Conservation (phyloP, 2,888 invertebrate genomes). For the Leptinotarsa peninsularis region DNA sequence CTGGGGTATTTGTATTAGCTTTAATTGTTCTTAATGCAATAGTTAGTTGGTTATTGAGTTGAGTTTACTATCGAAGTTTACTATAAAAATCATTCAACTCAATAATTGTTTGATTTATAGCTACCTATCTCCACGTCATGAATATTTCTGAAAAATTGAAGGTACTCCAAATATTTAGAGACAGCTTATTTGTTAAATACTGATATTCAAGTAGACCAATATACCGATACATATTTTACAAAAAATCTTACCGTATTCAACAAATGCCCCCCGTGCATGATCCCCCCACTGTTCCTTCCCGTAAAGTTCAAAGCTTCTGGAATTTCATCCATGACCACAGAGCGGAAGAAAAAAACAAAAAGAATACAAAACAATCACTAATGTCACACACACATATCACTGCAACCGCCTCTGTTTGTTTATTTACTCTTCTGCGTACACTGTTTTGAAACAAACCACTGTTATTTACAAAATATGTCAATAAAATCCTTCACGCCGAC, state of each 20-base stretch:
- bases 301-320: slow-evolving; percentile 58
- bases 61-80: no score
- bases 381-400: slow-evolving; percentile 38
- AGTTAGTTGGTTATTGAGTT: no score
- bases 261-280: slow-evolving; percentile 50
- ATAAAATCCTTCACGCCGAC: slow-evolving; percentile 26
- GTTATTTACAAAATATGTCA: slow-evolving; percentile 44
- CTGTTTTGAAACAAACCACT: slow-evolving; percentile 41
- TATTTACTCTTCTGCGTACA: slow-evolving; percentile 29
- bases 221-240: not conserved
- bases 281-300: slow-evolving; percentile 45
- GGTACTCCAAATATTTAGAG: no score
- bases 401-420: slow-evolving; percentile 34
- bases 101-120: no score
- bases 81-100: no score
- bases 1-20: no score
- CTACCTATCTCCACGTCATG: no score
- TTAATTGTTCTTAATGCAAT: no score
- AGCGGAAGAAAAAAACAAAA: slow-evolving; percentile 30
- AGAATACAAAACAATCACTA: slow-evolving; percentile 30
- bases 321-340: slow-evolving; percentile 54
- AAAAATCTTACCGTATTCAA: slow-evolving; percentile 51
- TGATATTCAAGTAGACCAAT: no score
- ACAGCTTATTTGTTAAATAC: no score
- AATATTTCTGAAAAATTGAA: no score